phyloP scores from a whole-genome alignment of 2,888 invertebrate genomes.

The Oligia fasciuncula region DNA sequence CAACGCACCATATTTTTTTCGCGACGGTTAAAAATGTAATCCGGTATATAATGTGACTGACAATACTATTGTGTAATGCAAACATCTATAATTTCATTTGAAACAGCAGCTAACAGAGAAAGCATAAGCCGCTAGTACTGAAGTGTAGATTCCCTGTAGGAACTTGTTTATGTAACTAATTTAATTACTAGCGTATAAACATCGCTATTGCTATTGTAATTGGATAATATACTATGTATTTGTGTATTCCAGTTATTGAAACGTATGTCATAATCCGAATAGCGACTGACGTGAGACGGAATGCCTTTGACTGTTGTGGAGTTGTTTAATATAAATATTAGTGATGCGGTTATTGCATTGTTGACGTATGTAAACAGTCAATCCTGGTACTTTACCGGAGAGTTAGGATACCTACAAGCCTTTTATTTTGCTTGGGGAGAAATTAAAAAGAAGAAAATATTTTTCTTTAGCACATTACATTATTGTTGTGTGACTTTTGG shows the following conservation, averaged over 20 bases:
- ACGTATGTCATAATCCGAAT: slow-evolving; percentile 37
- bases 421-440: neutral
- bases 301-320: neutral
- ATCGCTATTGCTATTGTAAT: slow-evolving; percentile 45
- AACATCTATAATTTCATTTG: slow-evolving; percentile 28
- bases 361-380: neutral
- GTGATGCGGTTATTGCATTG: slow-evolving; percentile 25
- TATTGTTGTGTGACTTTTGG: too few relatives aligned
- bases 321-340: slow-evolving; percentile 40
- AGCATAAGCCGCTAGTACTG: slow-evolving; percentile 10
- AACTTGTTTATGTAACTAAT: slow-evolving; percentile 50
- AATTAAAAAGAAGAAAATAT: neutral
- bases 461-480: neutral
- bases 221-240: slow-evolving; percentile 53
- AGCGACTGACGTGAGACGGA: slow-evolving; percentile 10
- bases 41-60: neutral
- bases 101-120: slow-evolving; percentile 12
- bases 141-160: slow-evolving; percentile 24
- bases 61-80: neutral
- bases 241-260: slow-evolving; percentile 50
- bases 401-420: neutral
- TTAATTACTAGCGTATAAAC: slow-evolving; percentile 46
- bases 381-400: neutral
- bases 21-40: too few relatives aligned
- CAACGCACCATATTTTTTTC: too few relatives aligned